Base-by-base conservation (phyloP, 2,113 vertebrate species). In the Sceloporus undulatus region DNA sequence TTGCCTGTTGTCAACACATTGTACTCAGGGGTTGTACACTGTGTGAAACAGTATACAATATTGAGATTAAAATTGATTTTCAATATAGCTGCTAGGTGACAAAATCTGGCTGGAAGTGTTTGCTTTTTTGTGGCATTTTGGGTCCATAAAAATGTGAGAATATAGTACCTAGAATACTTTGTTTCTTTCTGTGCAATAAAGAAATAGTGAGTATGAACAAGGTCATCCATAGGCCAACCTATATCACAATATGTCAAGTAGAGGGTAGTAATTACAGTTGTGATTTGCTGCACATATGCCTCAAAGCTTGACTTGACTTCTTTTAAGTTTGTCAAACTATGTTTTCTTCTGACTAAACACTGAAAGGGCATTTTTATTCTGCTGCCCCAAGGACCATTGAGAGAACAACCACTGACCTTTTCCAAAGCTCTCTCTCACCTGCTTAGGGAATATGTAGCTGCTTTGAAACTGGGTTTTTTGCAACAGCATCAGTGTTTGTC, bases 361-460 rank as follows among this genome's bases (percentile, higher is more conserved):
- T 48, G 59, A 86, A 86, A 86, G 76, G 66, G 65, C 77, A 79
- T 48, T 86, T 86, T 71, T 70, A 38, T 79, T 79, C 79, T 86
- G 42, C 77, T 86, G 77, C 48, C 75, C 48, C 38, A 42, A 54
- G 65, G 76, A 66, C n/a, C 38, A n/a, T 27, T 52, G 66, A 79
- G n/a, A 79, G n/a, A 79, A 86, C 48, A 86, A 71, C 54, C 38
- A n/a, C 5, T 79, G 85, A 79, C 85, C 85, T 86, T 86, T 86
- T 71, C 48, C n/a, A 71, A 27, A 16, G 66, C 23, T 27, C 65
- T 79, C 48, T 86, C 54, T 79, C n/a, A 79, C 85, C 77, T 79
- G 48, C 29, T 62, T 68, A 38, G 65, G 79, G 65, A 85, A 85
- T 79, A 40, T 86, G 65, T 19, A 38, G 25, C 38, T 38, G 48